Conservation (phyloP, 2,888 invertebrate genomes). For the Synergus umbraculus region DNA sequence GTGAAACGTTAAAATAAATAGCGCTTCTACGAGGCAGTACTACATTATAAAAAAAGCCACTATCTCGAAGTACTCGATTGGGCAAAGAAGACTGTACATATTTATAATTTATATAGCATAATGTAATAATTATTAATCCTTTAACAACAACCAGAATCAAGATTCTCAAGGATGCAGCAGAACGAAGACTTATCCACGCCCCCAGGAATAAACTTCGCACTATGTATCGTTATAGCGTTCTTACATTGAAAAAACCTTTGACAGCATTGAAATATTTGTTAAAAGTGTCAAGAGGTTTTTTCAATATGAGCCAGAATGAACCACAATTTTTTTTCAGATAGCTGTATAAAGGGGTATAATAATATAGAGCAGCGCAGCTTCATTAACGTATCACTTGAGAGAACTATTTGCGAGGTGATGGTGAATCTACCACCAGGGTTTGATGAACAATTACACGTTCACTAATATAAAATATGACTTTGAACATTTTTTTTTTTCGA, state of each 20-base stretch:
- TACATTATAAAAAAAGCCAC: constrained; percentile 43
- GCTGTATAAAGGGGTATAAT: background rate
- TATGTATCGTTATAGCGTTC: constrained; percentile 23
- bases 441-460: constrained; percentile 38
- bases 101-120: constrained; percentile 36
- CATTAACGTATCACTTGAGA: background rate
- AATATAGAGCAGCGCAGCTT: constrained; percentile 23
- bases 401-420: background rate
- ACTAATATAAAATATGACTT: constrained; percentile 40
- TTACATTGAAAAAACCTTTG: background rate
- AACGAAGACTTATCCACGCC: constrained; percentile 23
- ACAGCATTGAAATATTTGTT: background rate
- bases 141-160: constrained; percentile 25
- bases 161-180: constrained; percentile 15
- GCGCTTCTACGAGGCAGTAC: constrained; percentile 21
- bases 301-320: background rate
- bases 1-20: constrained; percentile 31
- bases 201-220: constrained; percentile 22
- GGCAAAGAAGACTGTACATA: constrained; percentile 41
- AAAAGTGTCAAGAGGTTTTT: background rate
- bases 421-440: background rate
- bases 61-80: constrained; percentile 24
- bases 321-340: background rate
- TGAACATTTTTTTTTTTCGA: constrained; percentile 40
- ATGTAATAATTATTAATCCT: constrained; percentile 30